These are phyloP conservation scores for Accipiter virgatus DNA, from an alignment of 2,113 vertebrate genomes.

Conservation along the genomic window DNA sequence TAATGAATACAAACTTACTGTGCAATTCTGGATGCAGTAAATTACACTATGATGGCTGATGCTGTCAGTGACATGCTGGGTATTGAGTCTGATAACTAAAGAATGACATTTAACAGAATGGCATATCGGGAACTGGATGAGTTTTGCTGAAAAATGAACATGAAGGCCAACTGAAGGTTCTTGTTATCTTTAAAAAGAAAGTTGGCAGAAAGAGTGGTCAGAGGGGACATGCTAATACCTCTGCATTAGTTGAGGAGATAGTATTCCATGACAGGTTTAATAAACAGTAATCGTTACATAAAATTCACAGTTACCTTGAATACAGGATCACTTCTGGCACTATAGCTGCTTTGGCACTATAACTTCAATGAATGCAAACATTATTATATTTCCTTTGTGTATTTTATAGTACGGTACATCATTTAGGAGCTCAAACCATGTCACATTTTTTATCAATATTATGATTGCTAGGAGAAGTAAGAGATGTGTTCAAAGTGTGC, in stretches of 20 bases:
- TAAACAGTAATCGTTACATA: not conserved
- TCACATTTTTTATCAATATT: not conserved
- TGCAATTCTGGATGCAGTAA: conserved; percentile 2
- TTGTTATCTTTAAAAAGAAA: not conserved
- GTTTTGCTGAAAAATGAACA: conserved; percentile 26
- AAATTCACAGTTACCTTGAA: not conserved
- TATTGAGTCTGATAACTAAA: not conserved
- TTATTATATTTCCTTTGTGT: not conserved
- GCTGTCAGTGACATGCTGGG: not conserved
- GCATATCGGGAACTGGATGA: not conserved
- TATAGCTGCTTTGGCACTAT: not conserved
- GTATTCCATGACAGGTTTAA: not conserved
- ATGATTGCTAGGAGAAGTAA: not conserved
- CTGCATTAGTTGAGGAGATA: not conserved
- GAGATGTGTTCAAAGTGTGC: not conserved
- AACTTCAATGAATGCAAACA: not conserved
- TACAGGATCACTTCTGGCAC: not conserved
- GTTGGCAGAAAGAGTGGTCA: not conserved
- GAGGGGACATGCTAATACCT: not conserved
- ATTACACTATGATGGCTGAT: not conserved
- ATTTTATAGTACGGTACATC: not conserved
- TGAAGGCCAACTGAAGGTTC: not conserved
- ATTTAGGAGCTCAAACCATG: not conserved
- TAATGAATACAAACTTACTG: conserved; percentile 41
- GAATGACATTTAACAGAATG: conserved; percentile 14